Base-by-base conservation (phyloP, 2,888 invertebrate species). In the Catocala nupta region DNA sequence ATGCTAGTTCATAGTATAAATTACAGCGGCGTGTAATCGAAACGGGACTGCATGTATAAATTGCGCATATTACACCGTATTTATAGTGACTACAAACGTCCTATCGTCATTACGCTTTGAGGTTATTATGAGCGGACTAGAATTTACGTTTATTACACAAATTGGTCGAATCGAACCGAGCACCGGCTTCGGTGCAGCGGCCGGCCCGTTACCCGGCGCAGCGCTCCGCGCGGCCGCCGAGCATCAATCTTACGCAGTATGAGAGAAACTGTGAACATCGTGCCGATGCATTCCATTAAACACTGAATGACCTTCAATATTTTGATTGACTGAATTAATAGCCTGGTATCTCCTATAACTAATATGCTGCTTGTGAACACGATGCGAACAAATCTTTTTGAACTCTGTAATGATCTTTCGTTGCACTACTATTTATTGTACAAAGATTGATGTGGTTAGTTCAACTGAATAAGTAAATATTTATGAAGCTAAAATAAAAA, bases 251-350 rank as follows among this genome's bases (percentile, higher is more conserved):
- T 53, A 13, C 59, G 56, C 57, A 51, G 59, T 45, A 42, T 73
- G 58, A 69, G 80, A 80, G 65, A 81, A 81, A 81, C 81, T 78
- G 70, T 83, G 75, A 83, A 82, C 78, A 77, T 80, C 66, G 68
- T 83, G 84, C 82, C 80, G 71, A 59, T 73, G 72, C 62, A 72
- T 77, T 75, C 80, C 73, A 85, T 84, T 84, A 80, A 73, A 73
- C 75, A 80, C 67, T 60, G 58, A 75, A 73, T 68, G 62, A 51
- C 68, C 72, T 73, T 78, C 83, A 82, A 77, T 80, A 77, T 81
- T 83, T 73, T 77, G 79, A 85, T 85, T n/a, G 61, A 62, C 68
- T 76, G 64, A 77, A 81, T 83, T 78, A 80, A 82, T 84, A 73
- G 73, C 55, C 43, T 25, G 61, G 49, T 59, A 67, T 63, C 59